These are phyloP conservation scores for Lissonota sp. DNA, from an alignment of 2,888 invertebrate species.

Conservation along the genomic window DNA sequence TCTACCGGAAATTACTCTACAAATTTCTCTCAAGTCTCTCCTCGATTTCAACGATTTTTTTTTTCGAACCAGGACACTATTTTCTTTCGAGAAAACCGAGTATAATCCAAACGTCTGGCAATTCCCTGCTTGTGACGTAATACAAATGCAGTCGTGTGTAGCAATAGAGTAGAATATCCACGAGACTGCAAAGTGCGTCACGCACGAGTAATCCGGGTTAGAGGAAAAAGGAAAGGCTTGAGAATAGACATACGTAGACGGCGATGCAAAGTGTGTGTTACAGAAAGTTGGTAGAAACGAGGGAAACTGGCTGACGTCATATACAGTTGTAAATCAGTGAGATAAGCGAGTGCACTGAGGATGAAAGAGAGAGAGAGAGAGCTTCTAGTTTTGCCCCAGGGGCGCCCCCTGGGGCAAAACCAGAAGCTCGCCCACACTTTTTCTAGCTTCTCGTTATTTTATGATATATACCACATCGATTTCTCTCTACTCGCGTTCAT, in stretches of 20 bases:
- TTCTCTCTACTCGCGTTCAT: background rate
- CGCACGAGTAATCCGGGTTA: slow-evolving; percentile 41
- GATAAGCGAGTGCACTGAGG: slow-evolving; percentile 19
- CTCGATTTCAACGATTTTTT: too few relatives aligned
- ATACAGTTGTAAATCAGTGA: slow-evolving; percentile 54
- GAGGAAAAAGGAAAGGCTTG: background rate
- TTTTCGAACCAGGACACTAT: background rate
- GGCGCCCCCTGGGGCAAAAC: slow-evolving; percentile 42
- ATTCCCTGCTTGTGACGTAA: background rate
- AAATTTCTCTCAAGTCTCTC: too few relatives aligned
- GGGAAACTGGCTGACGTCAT: slow-evolving; percentile 58
- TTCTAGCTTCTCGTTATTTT: slow-evolving; percentile 3
- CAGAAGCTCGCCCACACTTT: slow-evolving; percentile 32
- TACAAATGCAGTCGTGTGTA: slow-evolving; percentile 1
- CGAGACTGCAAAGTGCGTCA: slow-evolving; percentile 55
- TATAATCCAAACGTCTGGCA: background rate
- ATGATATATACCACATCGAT: slow-evolving; percentile 6
- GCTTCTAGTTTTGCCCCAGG: too few relatives aligned
- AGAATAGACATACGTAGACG: slow-evolving; percentile 15
- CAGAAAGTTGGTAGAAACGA: slow-evolving; percentile 15
- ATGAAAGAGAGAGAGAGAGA: slow-evolving; percentile 21
- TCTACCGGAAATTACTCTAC: too few relatives aligned
- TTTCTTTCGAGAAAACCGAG: background rate
- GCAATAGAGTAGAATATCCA: slow-evolving; percentile 16
- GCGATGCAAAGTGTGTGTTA: slow-evolving; percentile 26